phyloP scores from a whole-genome alignment of 2,113 vertebrate species.

The Platichthys stellatus region DNA sequence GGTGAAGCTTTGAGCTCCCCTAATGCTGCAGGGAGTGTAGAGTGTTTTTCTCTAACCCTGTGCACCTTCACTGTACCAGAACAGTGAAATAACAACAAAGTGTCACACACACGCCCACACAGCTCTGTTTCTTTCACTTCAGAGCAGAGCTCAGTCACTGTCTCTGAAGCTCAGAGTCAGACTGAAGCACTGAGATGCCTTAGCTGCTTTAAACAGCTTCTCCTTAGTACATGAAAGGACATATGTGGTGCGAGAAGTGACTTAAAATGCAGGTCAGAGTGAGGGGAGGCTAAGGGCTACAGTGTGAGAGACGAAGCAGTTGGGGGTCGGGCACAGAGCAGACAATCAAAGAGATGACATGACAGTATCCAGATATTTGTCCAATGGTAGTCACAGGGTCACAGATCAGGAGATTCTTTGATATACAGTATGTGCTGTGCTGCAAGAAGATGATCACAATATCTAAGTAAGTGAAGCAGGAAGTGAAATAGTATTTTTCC shows the following conservation, averaged over 20 bases:
- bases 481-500: not conserved
- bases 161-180: conserved; percentile 23
- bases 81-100: conserved; percentile 3
- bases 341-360: not conserved
- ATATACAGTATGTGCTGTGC: not conserved
- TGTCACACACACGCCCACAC: conserved; percentile 2
- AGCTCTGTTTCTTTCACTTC: conserved; percentile 24
- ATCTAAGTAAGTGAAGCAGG: not conserved
- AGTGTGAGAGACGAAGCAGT: conserved; percentile 6
- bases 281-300: not conserved
- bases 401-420: not conserved
- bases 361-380: not conserved
- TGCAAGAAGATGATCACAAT: not conserved
- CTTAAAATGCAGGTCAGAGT: conserved; percentile 18
- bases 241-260: conserved; percentile 8
- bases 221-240: conserved; percentile 31
- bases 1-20: not conserved
- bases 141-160: conserved; percentile 1
- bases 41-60: not conserved
- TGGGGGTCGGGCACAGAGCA: not conserved
- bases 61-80: not conserved
- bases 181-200: conserved; percentile 3
- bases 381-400: not conserved
- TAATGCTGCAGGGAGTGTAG: not conserved
- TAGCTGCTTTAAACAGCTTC: conserved; percentile 24